These are phyloP conservation scores for Druon quercuslanigerum DNA, from an alignment of 1,140 invertebrate species.

Conservation along the genomic window DNA sequence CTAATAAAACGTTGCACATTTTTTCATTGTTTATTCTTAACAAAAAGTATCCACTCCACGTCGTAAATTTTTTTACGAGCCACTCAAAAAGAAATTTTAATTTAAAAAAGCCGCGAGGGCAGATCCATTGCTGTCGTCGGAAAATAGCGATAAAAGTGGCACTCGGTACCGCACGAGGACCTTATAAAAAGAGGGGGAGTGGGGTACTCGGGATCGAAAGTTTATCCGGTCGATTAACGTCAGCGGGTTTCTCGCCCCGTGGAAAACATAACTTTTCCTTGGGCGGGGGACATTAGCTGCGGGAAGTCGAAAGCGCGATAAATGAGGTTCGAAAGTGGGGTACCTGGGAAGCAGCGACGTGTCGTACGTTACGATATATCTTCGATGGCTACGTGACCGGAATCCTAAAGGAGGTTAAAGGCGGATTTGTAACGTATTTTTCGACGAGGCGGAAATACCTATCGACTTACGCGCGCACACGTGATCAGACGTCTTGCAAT, in stretches of 20 bases:
- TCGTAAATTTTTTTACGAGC: no score
- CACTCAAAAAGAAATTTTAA: no score
- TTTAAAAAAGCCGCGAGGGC: not conserved
- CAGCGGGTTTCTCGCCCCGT: conserved; percentile 45
- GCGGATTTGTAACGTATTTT: conserved; percentile 69
- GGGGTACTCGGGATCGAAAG: conserved; percentile 47
- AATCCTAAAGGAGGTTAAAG: conserved; percentile 61
- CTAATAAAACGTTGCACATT: no score
- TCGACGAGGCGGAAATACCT: conserved; percentile 59
- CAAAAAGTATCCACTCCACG: no score
- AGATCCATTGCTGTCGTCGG: conserved; percentile 6
- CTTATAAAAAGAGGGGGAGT: conserved; percentile 2
- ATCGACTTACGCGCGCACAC: conserved; percentile 56
- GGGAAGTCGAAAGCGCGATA: conserved; percentile 57
- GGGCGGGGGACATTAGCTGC: conserved; percentile 47
- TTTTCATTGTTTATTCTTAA: no score
- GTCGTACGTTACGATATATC: conserved; percentile 65
- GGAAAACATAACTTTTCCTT: conserved; percentile 56
- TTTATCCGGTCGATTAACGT: conserved; percentile 53
- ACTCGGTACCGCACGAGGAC: conserved; percentile 12
- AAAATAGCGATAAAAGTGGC: conserved; percentile 25
- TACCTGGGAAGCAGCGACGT: conserved; percentile 63
- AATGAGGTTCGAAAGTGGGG: conserved; percentile 69
- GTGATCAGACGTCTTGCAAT: conserved; percentile 57
- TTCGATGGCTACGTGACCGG: conserved; percentile 62